Evolutionary conservation across 2,113 vertebrate species (phyloP), one percentile per base, ranked within the genome.

Genomic region (Archocentrus centrarchus): DNA sequence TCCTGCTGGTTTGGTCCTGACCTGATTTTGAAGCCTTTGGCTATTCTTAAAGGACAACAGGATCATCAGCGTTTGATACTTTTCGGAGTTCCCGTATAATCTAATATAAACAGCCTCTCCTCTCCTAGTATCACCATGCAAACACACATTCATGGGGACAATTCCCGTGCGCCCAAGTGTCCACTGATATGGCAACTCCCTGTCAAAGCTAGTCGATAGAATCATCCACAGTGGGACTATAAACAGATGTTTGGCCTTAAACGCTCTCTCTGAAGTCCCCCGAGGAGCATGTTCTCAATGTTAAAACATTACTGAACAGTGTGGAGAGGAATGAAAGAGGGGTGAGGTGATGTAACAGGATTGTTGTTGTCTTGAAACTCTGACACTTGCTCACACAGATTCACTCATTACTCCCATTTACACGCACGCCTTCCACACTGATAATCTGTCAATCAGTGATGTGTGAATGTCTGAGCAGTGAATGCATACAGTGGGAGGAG

Each of bases 241-340:
- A 53, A 41, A 27, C 89, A 87, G 75, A 63, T 84, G 77, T 79
- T 59, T 1, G 5, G 22, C 75, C 75, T 75, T 59, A 87, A 70
- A 59, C 27, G 27, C 27, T 64, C 22, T 59, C 50, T 39, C 44
- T 61, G 63, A 60, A 17, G 37, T 13, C 39, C 73, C 47, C 5
- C 10, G 1, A 59, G 24, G 61, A 68, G 24, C 44, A 39, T 14
- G 27, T 59, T 44, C 30, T 83, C 8, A 2, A 41, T 11, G 24
- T 24, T 24, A 41, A 35, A 17, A 57, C 57, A n/a, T 27, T 39
- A 55, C 22, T 22, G 7, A 44, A 75, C 30, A 50, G 62, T 15
- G 11, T 6, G 5, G 32, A 11, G 9, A 37, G 9, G 10, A 53
- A 17, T 3, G 6, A 18, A n/a, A 58, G 59, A 58, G 11, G 11